phyloP scores from a whole-genome alignment of 2,888 invertebrate genomes.

The Napeogenes inachia region DNA sequence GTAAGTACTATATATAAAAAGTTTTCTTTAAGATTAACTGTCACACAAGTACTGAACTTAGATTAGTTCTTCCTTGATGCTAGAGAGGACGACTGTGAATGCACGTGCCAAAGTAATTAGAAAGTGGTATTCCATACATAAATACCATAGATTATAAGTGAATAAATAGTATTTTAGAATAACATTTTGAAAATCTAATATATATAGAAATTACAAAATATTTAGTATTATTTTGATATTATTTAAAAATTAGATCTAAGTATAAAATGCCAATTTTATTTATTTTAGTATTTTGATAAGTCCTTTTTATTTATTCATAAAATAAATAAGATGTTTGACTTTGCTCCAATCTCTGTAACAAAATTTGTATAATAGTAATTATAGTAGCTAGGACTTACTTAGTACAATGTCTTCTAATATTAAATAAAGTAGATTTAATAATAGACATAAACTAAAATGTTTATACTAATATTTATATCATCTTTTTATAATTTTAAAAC shows the following conservation, averaged over 20 bases:
- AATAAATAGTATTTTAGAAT: not conserved
- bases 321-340: no score
- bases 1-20: not conserved
- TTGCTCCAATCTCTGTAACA: no score
- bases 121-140: conserved; percentile 31
- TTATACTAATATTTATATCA: no score
- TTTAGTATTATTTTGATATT: not conserved
- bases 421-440: no score
- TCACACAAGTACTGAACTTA: not conserved
- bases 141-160: conserved; percentile 3
- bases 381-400: no score
- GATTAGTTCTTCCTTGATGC: conserved; percentile 18
- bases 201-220: not conserved
- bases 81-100: conserved; percentile 46
- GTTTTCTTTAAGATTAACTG: not conserved
- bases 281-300: no score
- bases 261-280: no score
- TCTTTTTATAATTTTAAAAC: no score
- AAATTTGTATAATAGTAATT: not conserved
- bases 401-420: no score
- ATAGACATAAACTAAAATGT: no score
- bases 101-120: conserved; percentile 54
- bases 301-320: no score
- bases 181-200: not conserved
- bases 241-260: not conserved